Evolutionary conservation across 1,140 invertebrate genomes (phyloP).

Genomic region (Drosophila lacertosa): DNA sequence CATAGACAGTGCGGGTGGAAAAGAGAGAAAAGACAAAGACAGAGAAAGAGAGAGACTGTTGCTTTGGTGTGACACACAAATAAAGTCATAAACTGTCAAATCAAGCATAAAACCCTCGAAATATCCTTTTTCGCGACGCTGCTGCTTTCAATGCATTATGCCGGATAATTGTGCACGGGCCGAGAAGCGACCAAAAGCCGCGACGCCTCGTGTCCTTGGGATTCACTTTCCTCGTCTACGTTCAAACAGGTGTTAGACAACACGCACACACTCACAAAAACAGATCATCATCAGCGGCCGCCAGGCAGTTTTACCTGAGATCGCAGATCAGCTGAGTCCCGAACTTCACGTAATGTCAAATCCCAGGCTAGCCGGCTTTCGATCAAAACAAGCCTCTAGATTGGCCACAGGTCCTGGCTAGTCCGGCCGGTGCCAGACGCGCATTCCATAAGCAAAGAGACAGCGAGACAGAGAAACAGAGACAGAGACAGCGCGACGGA

Average conservation of each 20-base stretch:
- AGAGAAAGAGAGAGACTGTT: conserved; percentile 5
- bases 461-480: conserved; percentile 8
- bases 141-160: conserved; percentile 68
- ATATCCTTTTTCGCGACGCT: conserved; percentile 65
- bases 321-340: conserved; percentile 6
- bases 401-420: conserved; percentile 55
- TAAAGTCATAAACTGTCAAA: conserved; percentile 77
- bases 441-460: conserved; percentile 1
- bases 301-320: conserved; percentile 39
- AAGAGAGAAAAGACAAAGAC: background rate
- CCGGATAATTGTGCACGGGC: conserved; percentile 55
- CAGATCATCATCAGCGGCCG: conserved; percentile 66
- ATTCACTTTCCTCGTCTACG: conserved; percentile 60
- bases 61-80: conserved; percentile 47
- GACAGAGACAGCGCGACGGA: conserved; percentile 14
- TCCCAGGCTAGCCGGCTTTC: conserved; percentile 62
- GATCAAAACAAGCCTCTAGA: conserved; percentile 79
- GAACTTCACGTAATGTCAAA: conserved; percentile 65
- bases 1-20: background rate
- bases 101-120: conserved; percentile 75
- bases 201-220: conserved; percentile 39
- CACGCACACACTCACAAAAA: conserved; percentile 21
- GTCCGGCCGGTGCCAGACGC: conserved; percentile 61
- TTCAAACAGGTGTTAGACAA: conserved; percentile 72
- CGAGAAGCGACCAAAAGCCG: conserved; percentile 63